These are phyloP conservation scores for Poicephalus gulielmi DNA, from an alignment of 2,113 vertebrate species.

Conservation along the genomic window DNA sequence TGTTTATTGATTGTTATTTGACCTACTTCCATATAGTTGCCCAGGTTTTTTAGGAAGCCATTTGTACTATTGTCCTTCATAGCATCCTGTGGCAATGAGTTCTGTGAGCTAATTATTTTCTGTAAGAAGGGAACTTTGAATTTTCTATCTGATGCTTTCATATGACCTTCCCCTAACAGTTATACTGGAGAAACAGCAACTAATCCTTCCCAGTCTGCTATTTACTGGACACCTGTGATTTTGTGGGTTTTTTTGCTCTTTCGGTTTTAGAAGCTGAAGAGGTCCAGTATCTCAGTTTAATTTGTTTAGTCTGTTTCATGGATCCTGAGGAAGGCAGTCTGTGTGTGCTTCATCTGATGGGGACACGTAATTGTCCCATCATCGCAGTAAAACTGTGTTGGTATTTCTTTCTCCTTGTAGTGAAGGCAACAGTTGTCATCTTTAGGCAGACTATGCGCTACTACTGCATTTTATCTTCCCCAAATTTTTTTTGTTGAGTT, in stretches of 20 bases:
- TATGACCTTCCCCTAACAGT: not conserved
- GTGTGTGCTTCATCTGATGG: not conserved
- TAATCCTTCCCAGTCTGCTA: not conserved
- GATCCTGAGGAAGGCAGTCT: not conserved
- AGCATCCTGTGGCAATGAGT: not conserved
- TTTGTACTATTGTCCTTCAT: not conserved
- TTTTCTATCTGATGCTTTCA: not conserved
- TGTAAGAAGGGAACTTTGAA: not conserved
- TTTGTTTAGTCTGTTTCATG: not conserved
- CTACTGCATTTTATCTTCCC: not conserved
- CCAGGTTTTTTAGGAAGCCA: accelerated
- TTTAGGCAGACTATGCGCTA: not conserved
- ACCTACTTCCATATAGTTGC: not conserved
- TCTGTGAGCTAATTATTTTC: not conserved
- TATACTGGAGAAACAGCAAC: not conserved
- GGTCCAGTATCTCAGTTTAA: not conserved
- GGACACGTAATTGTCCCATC: not conserved
- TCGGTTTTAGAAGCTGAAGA: not conserved
- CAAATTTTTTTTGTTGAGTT: not conserved
- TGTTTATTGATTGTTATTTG: not conserved
- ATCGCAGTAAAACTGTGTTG: not conserved
- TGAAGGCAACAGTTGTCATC: accelerated
- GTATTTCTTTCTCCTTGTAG: not conserved
- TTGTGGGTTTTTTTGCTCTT: not conserved
- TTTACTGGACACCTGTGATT: accelerated